A percentile compares a stretch with the other conserved stretches of the same genome.
Conservation (phyloP, 2,888 invertebrate species). For the Seladonia tumulorum region DNA sequence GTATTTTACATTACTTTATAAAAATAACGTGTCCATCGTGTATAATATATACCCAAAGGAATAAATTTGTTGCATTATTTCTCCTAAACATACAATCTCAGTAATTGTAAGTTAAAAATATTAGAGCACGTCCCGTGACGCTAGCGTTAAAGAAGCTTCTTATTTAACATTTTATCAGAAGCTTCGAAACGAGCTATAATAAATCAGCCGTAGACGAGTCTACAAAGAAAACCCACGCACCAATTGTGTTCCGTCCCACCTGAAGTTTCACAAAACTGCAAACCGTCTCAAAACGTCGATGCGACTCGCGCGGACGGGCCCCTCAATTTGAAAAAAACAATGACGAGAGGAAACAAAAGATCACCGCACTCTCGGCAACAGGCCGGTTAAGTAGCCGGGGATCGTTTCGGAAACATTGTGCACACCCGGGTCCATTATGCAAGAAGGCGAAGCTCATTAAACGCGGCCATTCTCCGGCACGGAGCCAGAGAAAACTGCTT, state of each 20-base stretch:
- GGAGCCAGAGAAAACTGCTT: background rate
- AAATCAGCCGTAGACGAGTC: background rate
- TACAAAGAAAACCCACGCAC: background rate
- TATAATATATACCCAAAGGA: no score
- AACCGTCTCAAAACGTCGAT: background rate
- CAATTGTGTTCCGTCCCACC: background rate
- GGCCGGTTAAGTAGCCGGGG: background rate
- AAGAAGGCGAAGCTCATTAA: background rate
- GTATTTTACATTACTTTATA: no score
- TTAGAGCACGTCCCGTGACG: no score
- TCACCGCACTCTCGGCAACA: background rate
- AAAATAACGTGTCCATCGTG: no score
- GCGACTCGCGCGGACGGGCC: background rate
- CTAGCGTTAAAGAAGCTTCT: no score
- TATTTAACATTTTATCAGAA: background rate
- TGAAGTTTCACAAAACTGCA: background rate
- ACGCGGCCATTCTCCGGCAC: background rate
- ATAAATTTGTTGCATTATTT: no score
- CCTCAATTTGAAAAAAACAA: background rate
- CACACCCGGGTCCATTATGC: slow-evolving; percentile 5
- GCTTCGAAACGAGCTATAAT: background rate
- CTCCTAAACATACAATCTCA: no score
- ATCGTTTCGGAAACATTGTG: background rate
- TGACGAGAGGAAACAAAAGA: background rate
- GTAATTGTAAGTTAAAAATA: no score